A percentile compares a stretch with the other conserved stretches of the same genome.
phyloP scores from a whole-genome alignment of 2,888 invertebrate species.

The Eupithecia exiguata region DNA sequence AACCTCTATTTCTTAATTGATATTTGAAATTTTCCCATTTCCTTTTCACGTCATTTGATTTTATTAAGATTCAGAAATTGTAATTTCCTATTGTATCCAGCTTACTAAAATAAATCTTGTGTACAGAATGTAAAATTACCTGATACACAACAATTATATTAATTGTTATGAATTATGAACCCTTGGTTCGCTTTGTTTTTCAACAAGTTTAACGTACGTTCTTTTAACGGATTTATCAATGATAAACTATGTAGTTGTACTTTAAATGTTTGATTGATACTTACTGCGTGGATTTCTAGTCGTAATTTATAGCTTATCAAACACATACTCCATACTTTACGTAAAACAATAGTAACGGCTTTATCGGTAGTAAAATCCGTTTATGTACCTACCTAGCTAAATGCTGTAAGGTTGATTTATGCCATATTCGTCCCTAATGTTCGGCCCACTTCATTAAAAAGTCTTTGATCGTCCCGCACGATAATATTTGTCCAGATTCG shows the following conservation, averaged over 20 bases:
- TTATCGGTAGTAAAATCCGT: background rate
- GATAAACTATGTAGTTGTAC: background rate
- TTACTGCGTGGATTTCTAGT: background rate
- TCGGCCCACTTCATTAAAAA: too few relatives aligned
- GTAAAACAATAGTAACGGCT: background rate
- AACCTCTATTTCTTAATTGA: background rate
- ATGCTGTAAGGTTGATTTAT: too few relatives aligned
- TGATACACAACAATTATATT: too few relatives aligned
- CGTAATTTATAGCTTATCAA: background rate
- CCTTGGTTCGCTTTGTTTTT: background rate
- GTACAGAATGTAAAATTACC: too few relatives aligned
- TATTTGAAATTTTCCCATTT: background rate
- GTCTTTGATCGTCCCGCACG: too few relatives aligned
- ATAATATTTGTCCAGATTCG: too few relatives aligned
- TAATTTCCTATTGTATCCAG: background rate
- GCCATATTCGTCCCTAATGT: too few relatives aligned
- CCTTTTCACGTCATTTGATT: background rate
- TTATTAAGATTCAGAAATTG: background rate
- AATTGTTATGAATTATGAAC: too few relatives aligned
- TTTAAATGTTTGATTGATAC: background rate
- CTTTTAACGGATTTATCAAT: background rate
- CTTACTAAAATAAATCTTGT: too few relatives aligned
- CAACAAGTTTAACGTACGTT: background rate
- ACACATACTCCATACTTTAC: background rate
- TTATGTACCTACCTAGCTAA: too few relatives aligned